A percentile compares a stretch with the other conserved stretches of the same genome.
Conservation (phyloP, 2,797 vertebrate species). For the Garrulus glandarius region DNA sequence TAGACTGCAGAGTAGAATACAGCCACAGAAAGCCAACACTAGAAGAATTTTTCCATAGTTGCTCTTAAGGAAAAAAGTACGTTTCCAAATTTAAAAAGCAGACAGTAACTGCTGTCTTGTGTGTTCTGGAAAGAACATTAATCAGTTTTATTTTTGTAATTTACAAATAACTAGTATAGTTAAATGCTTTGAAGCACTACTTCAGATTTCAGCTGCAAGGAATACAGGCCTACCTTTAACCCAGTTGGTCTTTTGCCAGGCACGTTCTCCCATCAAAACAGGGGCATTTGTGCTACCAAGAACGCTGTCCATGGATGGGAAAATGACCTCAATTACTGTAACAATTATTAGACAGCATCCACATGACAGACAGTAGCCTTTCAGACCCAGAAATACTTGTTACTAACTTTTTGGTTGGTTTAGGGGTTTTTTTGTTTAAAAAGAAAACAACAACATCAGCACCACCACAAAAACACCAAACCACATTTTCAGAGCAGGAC, state of each 20-base stretch:
- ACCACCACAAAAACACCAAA: background rate
- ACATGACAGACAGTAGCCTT: background rate
- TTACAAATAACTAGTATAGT: constrained; percentile 29
- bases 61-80: constrained; percentile 8
- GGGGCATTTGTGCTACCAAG: background rate
- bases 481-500: background rate
- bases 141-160: constrained; percentile 59
- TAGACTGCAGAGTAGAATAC: background rate
- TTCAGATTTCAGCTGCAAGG: background rate
- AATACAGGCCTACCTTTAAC: constrained; percentile 19
- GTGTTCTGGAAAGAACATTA: constrained; percentile 56
- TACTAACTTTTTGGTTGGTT: background rate
- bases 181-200: background rate
- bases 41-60: constrained; percentile 43
- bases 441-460: background rate
- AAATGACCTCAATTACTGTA: background rate
- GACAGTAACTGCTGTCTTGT: background rate
- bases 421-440: background rate
- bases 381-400: background rate
- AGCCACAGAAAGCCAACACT: background rate
- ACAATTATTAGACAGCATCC: background rate
- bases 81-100: constrained; percentile 57
- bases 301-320: background rate
- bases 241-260: constrained; percentile 27
- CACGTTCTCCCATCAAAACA: background rate